Evolutionary conservation across 1,140 invertebrate genomes (phyloP), one percentile per base, ranked within the genome.

Genomic region (Gryllus bimaculatus): DNA sequence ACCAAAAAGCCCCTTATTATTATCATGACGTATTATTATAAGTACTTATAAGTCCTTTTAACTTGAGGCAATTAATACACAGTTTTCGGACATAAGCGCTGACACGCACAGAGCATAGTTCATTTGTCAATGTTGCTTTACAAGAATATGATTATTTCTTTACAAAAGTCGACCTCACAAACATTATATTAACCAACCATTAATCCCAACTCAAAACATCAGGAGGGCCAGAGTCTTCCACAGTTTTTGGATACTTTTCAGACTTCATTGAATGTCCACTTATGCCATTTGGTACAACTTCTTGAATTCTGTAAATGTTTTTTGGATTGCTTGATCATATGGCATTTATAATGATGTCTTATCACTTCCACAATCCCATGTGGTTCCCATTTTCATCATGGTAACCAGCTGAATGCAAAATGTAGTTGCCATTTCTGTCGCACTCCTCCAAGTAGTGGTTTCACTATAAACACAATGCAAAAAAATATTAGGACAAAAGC

Each of bases 1-100:
- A 66, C 54, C 54, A 66, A 66, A 66, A 66, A 66, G 54, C 54
- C 54, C 54, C 54, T 66, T 66, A 66, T 66, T 66, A 66, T 66
- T 66, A 66, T 66, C 54, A 66, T 66, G 54, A 66, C 54, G 18
- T 66, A 66, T 66, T 66, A 66, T 66, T 66, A 66, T 66, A 66
- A 13, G 18, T 66, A 66, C 18, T 66, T 66, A 66, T 13, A 66
- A 66, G 54, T 66, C 54, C 54, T 66, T 66, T 10, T 66, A 66
- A 18, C 18, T 13, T 18, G 54, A 66, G 54, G 54, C 54, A 18
- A 66, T 66, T 66, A 66, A 66, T 66, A 66, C 54, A 66, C 18
- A 13, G 10, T 10, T 66, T 66, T 66, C 54, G 54, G 54, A 66
- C 54, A 66, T 66, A 66, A 66, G 54, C 54, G 54, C 18, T 66